Evolutionary conservation across 1,140 invertebrate species (phyloP).

Genomic region (Drosophila hydei): DNA sequence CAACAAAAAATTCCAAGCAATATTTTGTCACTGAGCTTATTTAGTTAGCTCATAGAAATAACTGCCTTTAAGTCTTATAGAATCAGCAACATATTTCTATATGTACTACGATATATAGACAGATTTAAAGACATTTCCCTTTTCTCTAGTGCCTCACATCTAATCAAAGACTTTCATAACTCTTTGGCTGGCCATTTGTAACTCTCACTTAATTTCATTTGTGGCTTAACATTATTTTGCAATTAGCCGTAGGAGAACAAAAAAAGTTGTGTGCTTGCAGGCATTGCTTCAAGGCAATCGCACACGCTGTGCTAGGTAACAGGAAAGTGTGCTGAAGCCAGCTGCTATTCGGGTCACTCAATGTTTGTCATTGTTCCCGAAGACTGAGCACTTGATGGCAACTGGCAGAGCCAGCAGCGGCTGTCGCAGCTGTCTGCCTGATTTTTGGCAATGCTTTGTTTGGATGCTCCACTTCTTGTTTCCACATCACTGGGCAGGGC

Average conservation of each 20-base stretch:
- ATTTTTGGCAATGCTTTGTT: constrained; percentile 60
- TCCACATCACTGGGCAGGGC: constrained; percentile 28
- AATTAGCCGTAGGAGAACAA: neutral
- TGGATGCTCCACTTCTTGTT: constrained; percentile 58
- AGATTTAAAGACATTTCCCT: too few species aligned
- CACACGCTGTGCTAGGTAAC: neutral
- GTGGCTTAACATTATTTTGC: constrained; percentile 5
- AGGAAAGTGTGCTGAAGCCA: neutral
- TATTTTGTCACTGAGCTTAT: too few species aligned
- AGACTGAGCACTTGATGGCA: constrained; percentile 11
- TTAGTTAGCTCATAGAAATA: too few species aligned
- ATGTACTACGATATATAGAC: too few species aligned
- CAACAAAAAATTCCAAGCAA: too few species aligned
- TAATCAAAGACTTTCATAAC: too few species aligned
- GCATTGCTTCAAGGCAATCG: neutral
- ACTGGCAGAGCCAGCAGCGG: constrained; percentile 4
- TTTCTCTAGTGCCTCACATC: too few species aligned
- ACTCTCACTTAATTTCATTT: neutral
- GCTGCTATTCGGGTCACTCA: constrained; percentile 7
- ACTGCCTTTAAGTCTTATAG: too few species aligned
- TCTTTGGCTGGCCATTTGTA: neutral
- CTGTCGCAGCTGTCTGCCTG: constrained; percentile 22
- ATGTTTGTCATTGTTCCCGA: constrained; percentile 6
- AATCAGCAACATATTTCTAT: too few species aligned
- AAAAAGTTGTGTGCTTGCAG: neutral